Conservation (phyloP, 2,888 invertebrate genomes). For the Hoplodrina ambigua region DNA sequence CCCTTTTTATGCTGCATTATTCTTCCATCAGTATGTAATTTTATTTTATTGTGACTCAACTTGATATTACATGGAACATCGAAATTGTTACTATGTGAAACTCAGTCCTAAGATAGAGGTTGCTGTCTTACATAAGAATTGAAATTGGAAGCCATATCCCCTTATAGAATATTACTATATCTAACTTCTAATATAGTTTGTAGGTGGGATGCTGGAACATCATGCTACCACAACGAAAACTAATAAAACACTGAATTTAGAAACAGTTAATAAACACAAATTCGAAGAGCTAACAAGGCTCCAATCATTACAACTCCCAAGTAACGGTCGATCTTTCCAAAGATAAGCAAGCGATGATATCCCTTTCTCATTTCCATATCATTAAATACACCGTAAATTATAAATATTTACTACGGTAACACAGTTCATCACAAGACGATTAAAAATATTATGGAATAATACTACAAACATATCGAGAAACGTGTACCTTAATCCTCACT, state of each 20-base stretch:
- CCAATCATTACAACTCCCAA: constrained; percentile 3
- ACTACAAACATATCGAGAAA: constrained; percentile 22
- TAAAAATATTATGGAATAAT: constrained; percentile 35
- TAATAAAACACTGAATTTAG: constrained; percentile 27
- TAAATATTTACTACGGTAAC: constrained; percentile 1
- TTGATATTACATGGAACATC: constrained; percentile 10
- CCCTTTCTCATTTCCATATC: constrained; percentile 30
- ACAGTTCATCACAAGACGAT: constrained; percentile 33
- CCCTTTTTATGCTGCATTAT: constrained; percentile 46
- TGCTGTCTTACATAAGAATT: constrained; percentile 1
- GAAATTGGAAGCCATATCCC: background rate
- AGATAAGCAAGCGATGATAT: constrained; percentile 33
- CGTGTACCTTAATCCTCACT: constrained; percentile 45
- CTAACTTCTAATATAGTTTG: constrained; percentile 11
- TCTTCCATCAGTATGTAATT: constrained; percentile 49
- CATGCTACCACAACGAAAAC: background rate
- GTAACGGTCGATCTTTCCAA: constrained; percentile 8
- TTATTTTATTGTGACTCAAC: constrained; percentile 33
- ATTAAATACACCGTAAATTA: constrained; percentile 24
- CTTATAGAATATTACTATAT: background rate
- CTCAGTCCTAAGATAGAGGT: background rate
- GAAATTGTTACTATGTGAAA: constrained; percentile 5
- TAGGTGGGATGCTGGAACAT: background rate
- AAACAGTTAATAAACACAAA: constrained; percentile 27
- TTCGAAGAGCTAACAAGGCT: constrained; percentile 17